These are phyloP conservation scores for Cyprinodon brontotheroides DNA, from an alignment of 2,113 vertebrate genomes.

Conservation along the genomic window DNA sequence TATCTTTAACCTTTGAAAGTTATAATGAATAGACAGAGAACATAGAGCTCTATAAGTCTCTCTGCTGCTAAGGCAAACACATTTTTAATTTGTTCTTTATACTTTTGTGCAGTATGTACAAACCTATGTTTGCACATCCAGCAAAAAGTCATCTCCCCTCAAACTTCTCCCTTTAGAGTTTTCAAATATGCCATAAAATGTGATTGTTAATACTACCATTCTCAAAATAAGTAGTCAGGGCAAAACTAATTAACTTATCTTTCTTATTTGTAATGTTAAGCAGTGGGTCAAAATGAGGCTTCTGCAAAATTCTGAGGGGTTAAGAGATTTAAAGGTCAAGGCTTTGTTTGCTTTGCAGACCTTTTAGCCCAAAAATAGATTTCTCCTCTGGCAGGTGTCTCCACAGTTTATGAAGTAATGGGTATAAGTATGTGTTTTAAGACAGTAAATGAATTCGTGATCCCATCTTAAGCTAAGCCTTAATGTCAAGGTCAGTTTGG, in stretches of 20 bases:
- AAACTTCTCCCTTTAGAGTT: conserved; percentile 8
- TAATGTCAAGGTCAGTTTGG: conserved; percentile 22
- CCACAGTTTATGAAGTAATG: conserved; percentile 17
- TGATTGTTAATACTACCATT: conserved; percentile 14
- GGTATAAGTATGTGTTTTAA: conserved; percentile 22
- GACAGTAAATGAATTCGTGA: conserved; percentile 21
- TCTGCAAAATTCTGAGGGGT: conserved; percentile 5
- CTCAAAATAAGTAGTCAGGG: conserved; percentile 7
- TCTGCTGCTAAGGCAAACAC: conserved; percentile 18
- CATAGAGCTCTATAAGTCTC: conserved; percentile 38
- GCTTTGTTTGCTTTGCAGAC: conserved; percentile 24
- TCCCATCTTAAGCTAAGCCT: not conserved
- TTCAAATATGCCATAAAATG: conserved; percentile 1
- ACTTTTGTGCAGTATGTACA: conserved; percentile 26
- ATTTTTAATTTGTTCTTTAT: conserved; percentile 36
- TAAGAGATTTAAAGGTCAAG: conserved; percentile 35
- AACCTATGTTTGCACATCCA: conserved; percentile 9
- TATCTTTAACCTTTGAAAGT: conserved; percentile 71
- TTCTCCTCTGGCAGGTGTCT: conserved; percentile 12
- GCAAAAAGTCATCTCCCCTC: conserved; percentile 10
- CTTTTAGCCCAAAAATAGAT: conserved; percentile 24
- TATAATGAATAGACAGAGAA: conserved; percentile 60
- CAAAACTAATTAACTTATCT: conserved; percentile 31
- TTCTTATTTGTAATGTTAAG: conserved; percentile 27
- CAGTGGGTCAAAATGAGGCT: conserved; percentile 6